Base-by-base conservation (phyloP, 2,113 vertebrate species). In the Sylvia atricapilla region DNA sequence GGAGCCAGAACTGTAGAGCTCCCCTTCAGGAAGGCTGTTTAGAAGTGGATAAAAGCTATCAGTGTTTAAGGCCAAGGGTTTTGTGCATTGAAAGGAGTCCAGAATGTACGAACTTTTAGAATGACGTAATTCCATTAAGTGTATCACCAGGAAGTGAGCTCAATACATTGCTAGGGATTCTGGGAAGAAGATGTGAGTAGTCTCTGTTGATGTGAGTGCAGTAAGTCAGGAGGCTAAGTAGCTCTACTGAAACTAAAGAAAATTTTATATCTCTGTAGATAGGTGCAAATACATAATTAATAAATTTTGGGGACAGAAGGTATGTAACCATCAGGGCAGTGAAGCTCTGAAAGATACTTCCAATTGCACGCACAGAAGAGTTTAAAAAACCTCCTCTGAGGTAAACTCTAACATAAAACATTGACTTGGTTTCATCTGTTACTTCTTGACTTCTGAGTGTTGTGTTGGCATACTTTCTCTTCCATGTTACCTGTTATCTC, bases 321-420 rank as follows among this genome's bases (percentile, higher is more conserved):
- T 44, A 10, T 59, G 25, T 43, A 41, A n/a, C 11, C 50, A 9
- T 46, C 12, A 55, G n/a, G 91, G 10, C 12, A 59, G 20, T 35
- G 22, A 74, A 60, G 28, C 43, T 60, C 20, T 80, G 41, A 92
- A 82, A 50, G 4, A 72, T 5, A 35, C 13, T 90, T 87, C 18
- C 3, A 75, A 2, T 33, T 59, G 17, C 16, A 50, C 10, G 50
- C 1, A 9, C 7, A 67, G 2, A 3, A 2, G 5, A 23, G 11
- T 58, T 58, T 30, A 20, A 31, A 83, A 64, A 69, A 28, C 1
- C 8, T 73, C 11, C 11, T 64, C 2, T 0, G 16, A 44, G 37
- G 37, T 37, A 37, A 74, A 37, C 1, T 10, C 3, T 30, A 24
- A 20, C 0, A 2, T 19, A 35, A 80, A 64, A 66, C 13, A 4